Evolutionary conservation across 1,140 invertebrate genomes (phyloP).

Genomic region (Aphis craccivora): DNA sequence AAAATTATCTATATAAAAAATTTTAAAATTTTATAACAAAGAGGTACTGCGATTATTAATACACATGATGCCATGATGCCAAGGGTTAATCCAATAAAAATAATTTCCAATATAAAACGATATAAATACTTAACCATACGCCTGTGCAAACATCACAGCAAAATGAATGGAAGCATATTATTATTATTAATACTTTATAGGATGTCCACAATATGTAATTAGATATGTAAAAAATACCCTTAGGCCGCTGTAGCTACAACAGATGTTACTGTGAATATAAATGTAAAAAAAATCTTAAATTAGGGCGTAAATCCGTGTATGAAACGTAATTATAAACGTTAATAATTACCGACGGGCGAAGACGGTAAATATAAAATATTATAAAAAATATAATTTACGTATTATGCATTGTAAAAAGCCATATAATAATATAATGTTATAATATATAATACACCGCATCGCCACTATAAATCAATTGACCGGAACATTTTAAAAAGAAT

Average conservation of each 20-base stretch:
- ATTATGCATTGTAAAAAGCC: neutral
- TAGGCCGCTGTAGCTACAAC: neutral
- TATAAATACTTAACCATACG: neutral
- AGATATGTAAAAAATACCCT: neutral
- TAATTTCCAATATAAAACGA: neutral
- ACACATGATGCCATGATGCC: neutral
- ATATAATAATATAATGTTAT: neutral
- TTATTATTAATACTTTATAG: constrained; percentile 5
- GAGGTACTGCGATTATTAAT: neutral
- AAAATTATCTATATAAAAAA: no score
- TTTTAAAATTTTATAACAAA: neutral
- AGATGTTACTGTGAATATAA: constrained; percentile 14
- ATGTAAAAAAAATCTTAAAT: constrained; percentile 2
- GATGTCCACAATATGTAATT: constrained; percentile 4
- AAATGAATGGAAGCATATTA: neutral
- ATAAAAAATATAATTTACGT: neutral
- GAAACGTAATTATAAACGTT: neutral
- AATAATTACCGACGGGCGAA: neutral
- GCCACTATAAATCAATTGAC: neutral
- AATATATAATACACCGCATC: neutral
- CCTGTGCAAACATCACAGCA: neutral
- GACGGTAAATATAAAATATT: neutral
- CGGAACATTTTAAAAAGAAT: neutral
- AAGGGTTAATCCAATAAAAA: neutral
- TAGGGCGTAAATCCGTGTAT: constrained; percentile 32